Percentiles rank a stretch among this genome's conserved stretches.
Conservation (phyloP, 1,140 invertebrate genomes). For the Microplitis mediator region DNA sequence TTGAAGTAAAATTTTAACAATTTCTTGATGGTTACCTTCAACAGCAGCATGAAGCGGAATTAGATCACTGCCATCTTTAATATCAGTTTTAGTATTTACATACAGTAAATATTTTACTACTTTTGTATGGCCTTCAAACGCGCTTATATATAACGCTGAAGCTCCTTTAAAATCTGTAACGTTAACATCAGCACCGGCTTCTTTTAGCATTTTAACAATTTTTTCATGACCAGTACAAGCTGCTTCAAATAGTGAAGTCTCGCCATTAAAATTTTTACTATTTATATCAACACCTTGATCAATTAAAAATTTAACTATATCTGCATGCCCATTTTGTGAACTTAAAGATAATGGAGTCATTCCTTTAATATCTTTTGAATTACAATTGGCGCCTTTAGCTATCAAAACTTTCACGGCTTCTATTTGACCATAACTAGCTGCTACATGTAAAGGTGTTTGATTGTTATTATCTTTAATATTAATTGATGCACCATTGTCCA, state of each 20-base stretch:
- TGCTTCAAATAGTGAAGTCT: constrained; percentile 27
- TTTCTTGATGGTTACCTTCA: constrained; percentile 68
- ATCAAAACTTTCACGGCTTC: neutral
- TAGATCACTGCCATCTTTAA: constrained; percentile 21
- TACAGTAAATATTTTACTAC: constrained; percentile 30
- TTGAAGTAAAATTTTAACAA: constrained; percentile 72
- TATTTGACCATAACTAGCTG: too few relatives aligned
- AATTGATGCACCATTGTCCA: too few relatives aligned
- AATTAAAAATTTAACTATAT: constrained; percentile 30
- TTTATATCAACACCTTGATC: constrained; percentile 29
- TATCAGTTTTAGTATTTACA: constrained; percentile 23
- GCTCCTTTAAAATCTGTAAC: constrained; percentile 7
- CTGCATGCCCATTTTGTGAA: constrained; percentile 3
- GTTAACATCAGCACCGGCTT: constrained; percentile 24
- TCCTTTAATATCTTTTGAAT: neutral
- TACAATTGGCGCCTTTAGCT: neutral
- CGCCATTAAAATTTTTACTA: constrained; percentile 21
- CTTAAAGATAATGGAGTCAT: constrained; percentile 24
- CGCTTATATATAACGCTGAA: constrained; percentile 30
- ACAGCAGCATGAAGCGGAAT: constrained; percentile 30
- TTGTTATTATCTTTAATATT: too few relatives aligned
- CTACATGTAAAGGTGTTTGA: too few relatives aligned
- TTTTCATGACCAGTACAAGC: constrained; percentile 18
- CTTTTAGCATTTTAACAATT: constrained; percentile 25
- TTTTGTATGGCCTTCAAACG: constrained; percentile 21